Evolutionary conservation across 35 echinoderm and acorn worm species (phyloP).

Genomic region (Apostichopus japonicus): DNA sequence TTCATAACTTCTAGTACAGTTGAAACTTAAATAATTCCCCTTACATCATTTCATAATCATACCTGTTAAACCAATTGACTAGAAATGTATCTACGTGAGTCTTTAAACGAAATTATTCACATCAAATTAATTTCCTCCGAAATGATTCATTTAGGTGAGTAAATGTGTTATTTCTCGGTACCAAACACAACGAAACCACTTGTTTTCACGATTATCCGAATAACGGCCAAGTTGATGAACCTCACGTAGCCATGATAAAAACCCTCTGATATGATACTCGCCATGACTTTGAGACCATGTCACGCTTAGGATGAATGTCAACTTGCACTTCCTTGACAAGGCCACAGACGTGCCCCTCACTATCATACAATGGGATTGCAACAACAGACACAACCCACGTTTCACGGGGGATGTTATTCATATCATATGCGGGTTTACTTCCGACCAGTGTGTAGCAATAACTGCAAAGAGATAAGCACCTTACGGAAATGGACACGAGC

Average conservation of each 20-base stretch:
- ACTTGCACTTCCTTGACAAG: neutral
- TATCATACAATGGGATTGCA: conserved; percentile 33
- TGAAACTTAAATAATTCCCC: too few relatives aligned
- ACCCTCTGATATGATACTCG: too few relatives aligned
- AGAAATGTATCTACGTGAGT: neutral
- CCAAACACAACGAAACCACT: too few relatives aligned
- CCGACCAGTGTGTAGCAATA: neutral
- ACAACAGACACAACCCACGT: neutral
- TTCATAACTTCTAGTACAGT: too few relatives aligned
- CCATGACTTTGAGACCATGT: neutral
- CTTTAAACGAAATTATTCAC: too few relatives aligned
- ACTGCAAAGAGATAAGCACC: neutral
- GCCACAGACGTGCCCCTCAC: conserved; percentile 47
- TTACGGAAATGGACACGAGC: too few relatives aligned
- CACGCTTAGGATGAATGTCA: conserved; percentile 47
- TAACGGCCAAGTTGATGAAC: too few relatives aligned
- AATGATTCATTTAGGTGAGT: too few relatives aligned
- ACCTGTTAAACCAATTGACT: neutral
- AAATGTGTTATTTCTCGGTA: too few relatives aligned
- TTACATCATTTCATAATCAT: neutral
- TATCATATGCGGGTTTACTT: neutral
- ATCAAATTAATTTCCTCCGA: too few relatives aligned
- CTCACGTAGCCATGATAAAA: too few relatives aligned
- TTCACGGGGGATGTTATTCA: neutral
- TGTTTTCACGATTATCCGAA: too few relatives aligned